These are phyloP conservation scores for Drosophila prostipennis DNA, from an alignment of 2,888 invertebrate species.

Conservation along the genomic window DNA sequence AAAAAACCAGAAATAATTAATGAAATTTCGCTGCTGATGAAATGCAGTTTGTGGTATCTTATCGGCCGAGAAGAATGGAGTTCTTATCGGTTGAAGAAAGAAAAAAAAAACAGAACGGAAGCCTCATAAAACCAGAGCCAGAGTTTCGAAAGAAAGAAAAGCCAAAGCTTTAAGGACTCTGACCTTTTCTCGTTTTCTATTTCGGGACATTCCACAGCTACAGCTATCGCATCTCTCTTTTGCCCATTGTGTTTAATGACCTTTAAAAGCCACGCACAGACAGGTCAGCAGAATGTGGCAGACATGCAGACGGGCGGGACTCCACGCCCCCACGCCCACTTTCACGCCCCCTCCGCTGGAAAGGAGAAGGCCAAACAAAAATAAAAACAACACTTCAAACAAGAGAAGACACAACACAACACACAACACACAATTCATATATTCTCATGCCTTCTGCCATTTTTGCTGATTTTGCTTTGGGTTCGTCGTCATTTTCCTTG, in stretches of 20 bases:
- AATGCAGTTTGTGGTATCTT: constrained; percentile 56
- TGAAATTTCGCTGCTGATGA: constrained; percentile 44
- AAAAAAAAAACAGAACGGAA: constrained; percentile 16
- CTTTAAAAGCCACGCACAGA: constrained; percentile 77
- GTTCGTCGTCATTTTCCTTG: constrained; percentile 40
- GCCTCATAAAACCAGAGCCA: constrained; percentile 6
- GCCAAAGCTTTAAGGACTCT: constrained; percentile 65
- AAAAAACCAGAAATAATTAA: constrained; percentile 49
- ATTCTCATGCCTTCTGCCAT: constrained; percentile 51
- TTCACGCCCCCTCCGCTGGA: neutral
- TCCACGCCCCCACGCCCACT: constrained; percentile 13
- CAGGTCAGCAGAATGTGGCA: constrained; percentile 60
- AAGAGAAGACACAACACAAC: constrained; percentile 40
- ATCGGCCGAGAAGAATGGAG: constrained; percentile 35
- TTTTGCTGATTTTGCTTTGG: constrained; percentile 48
- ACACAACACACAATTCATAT: constrained; percentile 16
- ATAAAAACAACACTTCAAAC: constrained; percentile 38
- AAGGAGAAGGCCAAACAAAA: constrained; percentile 31
- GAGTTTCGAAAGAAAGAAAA: neutral
- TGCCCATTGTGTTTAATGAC: constrained; percentile 75
- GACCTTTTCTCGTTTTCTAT: constrained; percentile 60
- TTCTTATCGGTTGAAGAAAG: neutral
- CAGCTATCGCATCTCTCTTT: constrained; percentile 2
- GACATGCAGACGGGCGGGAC: constrained; percentile 46
- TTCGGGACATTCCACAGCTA: constrained; percentile 51